Percentiles rank a stretch among this genome's conserved stretches.
These are phyloP conservation scores for Sebastolobus altivelis DNA, from an alignment of 2,797 vertebrate genomes.

Conservation along the genomic window DNA sequence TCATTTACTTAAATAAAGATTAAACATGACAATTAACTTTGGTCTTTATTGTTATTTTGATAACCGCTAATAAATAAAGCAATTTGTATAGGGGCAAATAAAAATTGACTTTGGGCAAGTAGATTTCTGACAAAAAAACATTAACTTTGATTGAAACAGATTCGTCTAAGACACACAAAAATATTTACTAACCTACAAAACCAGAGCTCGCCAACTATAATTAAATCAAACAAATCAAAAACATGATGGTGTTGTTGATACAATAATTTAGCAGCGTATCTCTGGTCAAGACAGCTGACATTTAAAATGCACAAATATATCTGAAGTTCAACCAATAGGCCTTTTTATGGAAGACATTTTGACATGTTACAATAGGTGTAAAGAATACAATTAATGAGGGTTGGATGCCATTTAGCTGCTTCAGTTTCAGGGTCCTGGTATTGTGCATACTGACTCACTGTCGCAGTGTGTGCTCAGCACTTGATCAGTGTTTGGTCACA, in stretches of 20 bases:
- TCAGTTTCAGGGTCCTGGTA: neutral
- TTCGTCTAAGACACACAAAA: neutral
- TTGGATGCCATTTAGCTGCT: neutral
- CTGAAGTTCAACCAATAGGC: neutral
- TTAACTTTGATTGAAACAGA: neutral
- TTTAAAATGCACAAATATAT: neutral
- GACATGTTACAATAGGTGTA: neutral
- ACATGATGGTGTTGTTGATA: neutral
- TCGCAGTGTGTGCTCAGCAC: neutral
- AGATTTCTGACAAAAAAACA: no score
- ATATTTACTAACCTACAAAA: neutral
- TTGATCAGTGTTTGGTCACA: neutral
- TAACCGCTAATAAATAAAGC: no score
- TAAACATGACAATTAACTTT: no score
- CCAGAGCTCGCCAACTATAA: neutral
- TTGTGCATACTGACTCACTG: neutral
- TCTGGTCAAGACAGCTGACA: neutral
- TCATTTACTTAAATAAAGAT: no score
- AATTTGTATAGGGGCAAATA: no score
- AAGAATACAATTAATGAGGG: neutral
- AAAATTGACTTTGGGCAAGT: no score
- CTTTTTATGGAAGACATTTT: neutral
- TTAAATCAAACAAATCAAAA: neutral
- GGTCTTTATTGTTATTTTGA: no score
- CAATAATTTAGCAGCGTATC: neutral